Conservation (phyloP, 2,888 invertebrate genomes). For the Helleia helle region DNA sequence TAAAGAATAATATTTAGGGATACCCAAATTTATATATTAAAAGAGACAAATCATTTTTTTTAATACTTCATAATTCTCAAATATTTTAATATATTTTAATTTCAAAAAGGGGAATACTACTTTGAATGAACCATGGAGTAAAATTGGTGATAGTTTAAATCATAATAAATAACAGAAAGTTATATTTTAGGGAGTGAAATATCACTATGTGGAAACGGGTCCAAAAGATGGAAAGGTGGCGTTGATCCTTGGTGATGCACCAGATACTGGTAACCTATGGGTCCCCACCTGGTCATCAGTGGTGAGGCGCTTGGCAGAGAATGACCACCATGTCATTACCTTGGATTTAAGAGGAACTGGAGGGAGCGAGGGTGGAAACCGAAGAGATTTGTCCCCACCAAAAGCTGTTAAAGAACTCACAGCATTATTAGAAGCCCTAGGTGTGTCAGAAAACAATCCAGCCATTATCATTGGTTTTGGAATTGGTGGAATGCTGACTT, state of each 20-base stretch:
- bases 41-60: too few relatives aligned
- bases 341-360: constrained; percentile 60
- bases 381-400: constrained; percentile 50
- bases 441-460: constrained; percentile 41
- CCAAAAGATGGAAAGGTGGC: constrained; percentile 45
- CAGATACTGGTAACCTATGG: constrained; percentile 48
- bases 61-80: too few relatives aligned
- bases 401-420: constrained; percentile 49
- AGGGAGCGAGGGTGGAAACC: constrained; percentile 51
- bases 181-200: constrained; percentile 54
- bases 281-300: constrained; percentile 47
- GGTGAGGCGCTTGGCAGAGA: constrained; percentile 41
- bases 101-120: too few relatives aligned
- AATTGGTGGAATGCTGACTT: constrained; percentile 61
- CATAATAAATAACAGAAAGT: too few relatives aligned
- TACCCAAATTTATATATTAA: too few relatives aligned
- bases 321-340: constrained; percentile 49
- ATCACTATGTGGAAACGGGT: constrained; percentile 63
- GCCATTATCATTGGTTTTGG: constrained; percentile 59
- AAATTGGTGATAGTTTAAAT: too few relatives aligned
- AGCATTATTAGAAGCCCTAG: constrained; percentile 44
- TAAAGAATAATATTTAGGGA: too few relatives aligned
- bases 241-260: constrained; percentile 57
- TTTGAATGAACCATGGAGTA: too few relatives aligned
- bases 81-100: too few relatives aligned